Percentiles rank a stretch among this genome's conserved stretches.
Conservation (phyloP, 2,888 invertebrate species). For the Drosophila multiciliata region DNA sequence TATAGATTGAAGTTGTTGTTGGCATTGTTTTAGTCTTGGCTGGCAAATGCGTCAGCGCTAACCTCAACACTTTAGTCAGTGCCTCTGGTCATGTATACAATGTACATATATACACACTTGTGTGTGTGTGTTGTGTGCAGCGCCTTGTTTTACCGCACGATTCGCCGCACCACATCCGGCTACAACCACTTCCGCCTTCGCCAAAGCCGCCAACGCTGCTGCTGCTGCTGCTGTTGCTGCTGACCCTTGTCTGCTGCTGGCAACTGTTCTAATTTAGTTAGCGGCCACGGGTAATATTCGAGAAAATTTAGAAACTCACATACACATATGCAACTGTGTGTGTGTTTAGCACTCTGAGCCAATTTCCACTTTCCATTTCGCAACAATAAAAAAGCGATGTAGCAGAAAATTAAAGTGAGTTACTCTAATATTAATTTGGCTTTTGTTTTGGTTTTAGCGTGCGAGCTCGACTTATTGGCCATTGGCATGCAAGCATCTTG, state of each 20-base stretch:
- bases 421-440: constrained; percentile 45
- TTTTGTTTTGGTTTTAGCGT: constrained; percentile 67
- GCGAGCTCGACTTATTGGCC: constrained; percentile 71
- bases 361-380: constrained; percentile 65
- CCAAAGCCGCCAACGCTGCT: constrained; percentile 13
- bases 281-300: constrained; percentile 49
- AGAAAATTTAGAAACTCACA: constrained; percentile 47
- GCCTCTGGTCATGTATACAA: constrained; percentile 35
- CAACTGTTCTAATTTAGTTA: constrained; percentile 67
- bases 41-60: constrained; percentile 68
- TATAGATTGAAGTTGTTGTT: constrained; percentile 15
- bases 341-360: constrained; percentile 12
- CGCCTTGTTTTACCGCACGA: constrained; percentile 24
- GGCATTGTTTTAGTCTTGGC: constrained; percentile 26
- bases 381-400: constrained; percentile 24
- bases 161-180: constrained; percentile 57
- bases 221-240: constrained; percentile 40
- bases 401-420: constrained; percentile 36
- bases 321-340: constrained; percentile 32
- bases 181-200: constrained; percentile 55
- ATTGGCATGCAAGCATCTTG: constrained; percentile 77
- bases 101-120: background rate
- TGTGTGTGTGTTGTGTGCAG: constrained; percentile 31
- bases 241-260: constrained; percentile 59
- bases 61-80: constrained; percentile 68